Percentiles rank a stretch among this genome's conserved stretches.
These are phyloP conservation scores for Portunus trituberculatus DNA, from an alignment of 1,140 invertebrate genomes.

Conservation along the genomic window DNA sequence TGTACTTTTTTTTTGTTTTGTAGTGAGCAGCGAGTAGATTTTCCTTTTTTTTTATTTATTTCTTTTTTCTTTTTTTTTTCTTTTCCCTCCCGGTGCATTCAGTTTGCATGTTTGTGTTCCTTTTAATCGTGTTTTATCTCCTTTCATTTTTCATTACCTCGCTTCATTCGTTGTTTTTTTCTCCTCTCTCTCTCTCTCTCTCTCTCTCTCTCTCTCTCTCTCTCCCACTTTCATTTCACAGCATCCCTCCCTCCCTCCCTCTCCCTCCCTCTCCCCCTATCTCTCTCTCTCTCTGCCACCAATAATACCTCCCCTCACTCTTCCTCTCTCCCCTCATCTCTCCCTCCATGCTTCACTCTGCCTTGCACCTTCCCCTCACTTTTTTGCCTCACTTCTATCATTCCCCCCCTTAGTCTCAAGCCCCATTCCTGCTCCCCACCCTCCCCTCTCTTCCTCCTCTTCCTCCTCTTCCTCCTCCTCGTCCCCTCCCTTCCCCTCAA, in stretches of 20 bases:
- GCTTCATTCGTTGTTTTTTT: no score
- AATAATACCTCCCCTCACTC: conserved; percentile 45
- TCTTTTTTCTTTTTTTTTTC: no score
- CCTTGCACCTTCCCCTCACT: conserved; percentile 38
- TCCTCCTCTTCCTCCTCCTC: neutral
- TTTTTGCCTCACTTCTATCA: no score
- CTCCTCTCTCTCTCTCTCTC: neutral
- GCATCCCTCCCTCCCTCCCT: no score
- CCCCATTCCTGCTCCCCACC: neutral
- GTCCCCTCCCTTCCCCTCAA: conserved; percentile 19
- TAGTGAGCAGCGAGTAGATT: no score
- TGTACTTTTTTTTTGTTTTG: no score
- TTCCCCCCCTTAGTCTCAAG: neutral
- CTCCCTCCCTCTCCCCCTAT: conserved; percentile 29
- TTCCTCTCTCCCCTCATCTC: neutral
- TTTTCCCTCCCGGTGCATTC: no score
- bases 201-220: conserved; percentile 34
- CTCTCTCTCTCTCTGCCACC: neutral
- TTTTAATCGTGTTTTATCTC: no score
- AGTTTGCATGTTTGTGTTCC: no score
- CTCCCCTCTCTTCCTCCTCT: neutral
- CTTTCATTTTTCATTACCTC: no score
- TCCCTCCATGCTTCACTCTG: conserved; percentile 5
- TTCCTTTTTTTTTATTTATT: no score
- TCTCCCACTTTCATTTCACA: neutral